Percentiles rank a stretch among this genome's conserved stretches.
These are phyloP conservation scores for Trichonephila clavata DNA, from an alignment of 1,140 invertebrate genomes.

Conservation along the genomic window DNA sequence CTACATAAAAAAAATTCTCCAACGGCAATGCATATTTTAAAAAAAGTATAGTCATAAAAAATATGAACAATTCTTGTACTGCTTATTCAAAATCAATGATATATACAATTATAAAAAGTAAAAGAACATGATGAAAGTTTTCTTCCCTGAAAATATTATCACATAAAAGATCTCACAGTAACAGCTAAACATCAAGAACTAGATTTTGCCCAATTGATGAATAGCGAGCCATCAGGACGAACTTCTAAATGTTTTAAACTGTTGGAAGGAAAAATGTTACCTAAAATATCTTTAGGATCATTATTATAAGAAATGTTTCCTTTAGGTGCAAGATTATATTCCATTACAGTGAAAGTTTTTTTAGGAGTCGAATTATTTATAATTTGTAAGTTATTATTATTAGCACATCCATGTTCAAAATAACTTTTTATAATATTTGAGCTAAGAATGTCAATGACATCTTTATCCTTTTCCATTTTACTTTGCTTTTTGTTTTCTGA, in stretches of 20 bases:
- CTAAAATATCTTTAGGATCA: background rate
- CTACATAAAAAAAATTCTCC: no score
- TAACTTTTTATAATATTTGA: no score
- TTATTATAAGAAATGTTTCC: background rate
- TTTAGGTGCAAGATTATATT: background rate
- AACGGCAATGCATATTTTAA: no score
- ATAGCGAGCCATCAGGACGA: constrained; percentile 30
- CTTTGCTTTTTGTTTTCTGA: background rate
- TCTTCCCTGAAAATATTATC: no score
- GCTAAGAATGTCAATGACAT: no score
- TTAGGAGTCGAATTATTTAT: background rate
- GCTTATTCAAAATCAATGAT: background rate
- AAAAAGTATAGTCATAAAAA: no score
- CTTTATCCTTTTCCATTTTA: no score
- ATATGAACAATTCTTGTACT: no score
- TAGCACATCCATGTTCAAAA: no score
- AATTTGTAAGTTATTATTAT: no score
- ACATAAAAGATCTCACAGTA: no score
- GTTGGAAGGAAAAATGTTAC: background rate
- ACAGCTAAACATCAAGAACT: background rate
- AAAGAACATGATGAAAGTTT: background rate
- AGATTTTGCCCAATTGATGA: constrained; percentile 9
- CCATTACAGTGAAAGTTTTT: background rate
- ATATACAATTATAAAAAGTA: background rate
- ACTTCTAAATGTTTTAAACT: constrained; percentile 2